A percentile compares a stretch with the other conserved stretches of the same genome.
Evolutionary conservation across 2,113 vertebrate genomes (phyloP).

Genomic region (Tapirus terrestris): DNA sequence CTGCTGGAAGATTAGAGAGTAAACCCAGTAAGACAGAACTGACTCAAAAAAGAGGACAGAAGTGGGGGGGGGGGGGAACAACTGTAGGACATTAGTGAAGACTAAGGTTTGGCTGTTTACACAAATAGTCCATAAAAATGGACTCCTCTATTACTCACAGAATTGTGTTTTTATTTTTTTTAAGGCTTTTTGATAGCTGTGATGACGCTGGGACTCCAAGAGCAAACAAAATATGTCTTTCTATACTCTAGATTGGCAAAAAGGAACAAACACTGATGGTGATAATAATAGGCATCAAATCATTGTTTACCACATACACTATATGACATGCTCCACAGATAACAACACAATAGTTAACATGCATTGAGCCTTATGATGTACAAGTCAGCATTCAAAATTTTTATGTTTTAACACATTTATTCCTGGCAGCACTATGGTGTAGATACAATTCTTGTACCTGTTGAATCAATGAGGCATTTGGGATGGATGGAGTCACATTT

Average conservation of each 20-base stretch:
- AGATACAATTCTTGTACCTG: not conserved
- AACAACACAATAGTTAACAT: not conserved
- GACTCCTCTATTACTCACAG: not conserved
- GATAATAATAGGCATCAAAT: not conserved
- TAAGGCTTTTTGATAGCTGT: not conserved
- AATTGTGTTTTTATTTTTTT: slow-evolving; percentile 2
- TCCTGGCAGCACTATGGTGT: not conserved
- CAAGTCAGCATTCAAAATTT: not conserved
- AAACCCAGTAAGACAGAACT: not conserved
- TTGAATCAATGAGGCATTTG: not conserved
- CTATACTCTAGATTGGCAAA: not conserved
- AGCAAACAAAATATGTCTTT: not conserved
- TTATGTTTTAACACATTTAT: not conserved
- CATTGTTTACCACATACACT: not conserved
- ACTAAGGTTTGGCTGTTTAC: slow-evolving; percentile 24
- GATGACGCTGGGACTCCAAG: not conserved
- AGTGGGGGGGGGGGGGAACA: not conserved
- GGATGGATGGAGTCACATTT: not conserved
- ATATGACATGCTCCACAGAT: not conserved
- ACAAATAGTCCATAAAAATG: not conserved
- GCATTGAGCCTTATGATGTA: not conserved
- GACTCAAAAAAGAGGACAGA: not conserved
- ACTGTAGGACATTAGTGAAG: not conserved
- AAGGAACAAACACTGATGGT: not conserved
- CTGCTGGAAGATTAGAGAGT: not conserved